Evolutionary conservation across 2,113 vertebrate genomes (phyloP).

Genomic region (Meles meles): DNA sequence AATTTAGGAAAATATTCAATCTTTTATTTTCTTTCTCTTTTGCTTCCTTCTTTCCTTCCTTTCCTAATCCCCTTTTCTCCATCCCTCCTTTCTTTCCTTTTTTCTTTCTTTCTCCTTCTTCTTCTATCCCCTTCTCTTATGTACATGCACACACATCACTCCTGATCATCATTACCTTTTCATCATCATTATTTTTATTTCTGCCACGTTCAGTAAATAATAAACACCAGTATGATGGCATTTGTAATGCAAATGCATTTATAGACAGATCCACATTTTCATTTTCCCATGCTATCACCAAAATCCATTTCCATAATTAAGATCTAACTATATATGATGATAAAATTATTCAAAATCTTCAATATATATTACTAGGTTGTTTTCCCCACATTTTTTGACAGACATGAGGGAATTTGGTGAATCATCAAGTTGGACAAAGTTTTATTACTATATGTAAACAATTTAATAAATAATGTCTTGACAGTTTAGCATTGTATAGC

Average conservation of each 20-base stretch:
- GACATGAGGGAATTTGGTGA: not conserved
- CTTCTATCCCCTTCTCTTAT: not conserved
- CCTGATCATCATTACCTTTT: not conserved
- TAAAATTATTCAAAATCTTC: not conserved
- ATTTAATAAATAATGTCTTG: not conserved
- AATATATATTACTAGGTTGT: not conserved
- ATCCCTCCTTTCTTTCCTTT: not conserved
- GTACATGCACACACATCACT: not conserved
- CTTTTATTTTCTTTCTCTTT: not conserved
- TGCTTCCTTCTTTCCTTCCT: too few species aligned
- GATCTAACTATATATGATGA: not conserved
- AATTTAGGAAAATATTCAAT: not conserved
- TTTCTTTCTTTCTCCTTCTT: not conserved
- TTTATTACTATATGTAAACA: not conserved
- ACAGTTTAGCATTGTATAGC: not conserved
- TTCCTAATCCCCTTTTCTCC: not conserved
- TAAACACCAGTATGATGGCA: not conserved
- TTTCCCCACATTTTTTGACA: not conserved
- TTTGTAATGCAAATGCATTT: not conserved
- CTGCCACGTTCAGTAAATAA: not conserved
- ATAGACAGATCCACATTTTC: not conserved
- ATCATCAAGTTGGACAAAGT: not conserved
- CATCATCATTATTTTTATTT: not conserved
- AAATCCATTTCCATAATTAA: not conserved
- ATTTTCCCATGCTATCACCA: not conserved